Base-by-base conservation (phyloP, 2,113 vertebrate genomes). In the Rostratula benghalensis region DNA sequence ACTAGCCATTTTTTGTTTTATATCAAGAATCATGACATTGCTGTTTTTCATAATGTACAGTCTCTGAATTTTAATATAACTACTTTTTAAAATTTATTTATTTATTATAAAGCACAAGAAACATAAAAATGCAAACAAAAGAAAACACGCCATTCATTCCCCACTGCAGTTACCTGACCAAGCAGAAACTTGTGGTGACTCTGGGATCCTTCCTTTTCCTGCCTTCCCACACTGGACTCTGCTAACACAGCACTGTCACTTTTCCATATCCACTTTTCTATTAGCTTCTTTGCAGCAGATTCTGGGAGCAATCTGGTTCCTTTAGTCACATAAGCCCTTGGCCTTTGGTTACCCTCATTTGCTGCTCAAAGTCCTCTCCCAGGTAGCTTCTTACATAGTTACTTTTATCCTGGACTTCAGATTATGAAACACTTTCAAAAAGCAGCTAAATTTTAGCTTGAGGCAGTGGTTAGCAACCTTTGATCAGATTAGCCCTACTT, bases 161-260 rank as follows among this genome's bases (percentile, higher is more conserved):
- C 25, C 17, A 3, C 27, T 75, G 48, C 51, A 27, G 43, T 73
- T 79, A 68, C 43, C 53, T 68, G 48, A n/a, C 13, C 28, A 15
- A 68, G 43, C 24, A 87, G 43, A 76, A 60, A n/a, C 41, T 33
- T 48, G 9, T 48, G 67, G 50, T 48, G 48, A 22, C 21, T 50
- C 45, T 19, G 25, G 8, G 21, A 33, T 56, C 50, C 45, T 48
- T 81, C 54, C 5, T 73, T 27, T 70, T 12, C 31, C 4, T 13
- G 18, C 22, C 35, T 61, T 77, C 43, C 31, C 48, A n/a, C 54
- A 18, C 6, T 0, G 0, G 25, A 15, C 27, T 39, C 50, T 0
- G 0, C 31, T 54, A 53, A 46, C 7, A 41, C 33, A 65, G 28
- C 65, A 46, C 28, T 3, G 9, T 4, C 30, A 27, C 50, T 79